A percentile compares a stretch with the other conserved stretches of the same genome.
Evolutionary conservation across 2,888 invertebrate species (phyloP).

Genomic region (Patella ulyssiponensis): DNA sequence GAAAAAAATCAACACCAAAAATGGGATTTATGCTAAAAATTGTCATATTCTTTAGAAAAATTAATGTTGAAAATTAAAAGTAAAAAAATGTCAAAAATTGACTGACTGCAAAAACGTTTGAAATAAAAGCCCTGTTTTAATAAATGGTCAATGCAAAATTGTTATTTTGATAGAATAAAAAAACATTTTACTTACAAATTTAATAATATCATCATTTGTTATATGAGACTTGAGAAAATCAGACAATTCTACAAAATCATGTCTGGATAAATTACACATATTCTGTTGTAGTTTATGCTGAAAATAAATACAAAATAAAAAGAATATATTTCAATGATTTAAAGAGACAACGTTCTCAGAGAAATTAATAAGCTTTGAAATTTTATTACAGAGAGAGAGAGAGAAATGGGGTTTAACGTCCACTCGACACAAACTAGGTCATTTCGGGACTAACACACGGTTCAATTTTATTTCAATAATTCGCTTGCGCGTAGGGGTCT

Average conservation of each 20-base stretch:
- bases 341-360: too few species aligned
- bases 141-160: not conserved
- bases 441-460: too few species aligned
- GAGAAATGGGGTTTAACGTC: too few species aligned
- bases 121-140: not conserved
- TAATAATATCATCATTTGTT: slow-evolving; percentile 48
- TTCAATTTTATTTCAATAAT: too few species aligned
- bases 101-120: too few species aligned
- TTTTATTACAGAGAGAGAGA: too few species aligned
- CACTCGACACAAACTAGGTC: too few species aligned
- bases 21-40: too few species aligned
- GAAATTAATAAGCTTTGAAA: too few species aligned
- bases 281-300: slow-evolving; percentile 48
- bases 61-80: too few species aligned
- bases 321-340: not conserved
- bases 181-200: slow-evolving; percentile 46
- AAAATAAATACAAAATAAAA: slow-evolving; percentile 13
- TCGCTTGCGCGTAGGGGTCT: too few species aligned
- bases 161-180: not conserved
- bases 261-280: slow-evolving; percentile 56
- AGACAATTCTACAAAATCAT: slow-evolving; percentile 51
- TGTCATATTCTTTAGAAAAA: too few species aligned
- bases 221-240: slow-evolving; percentile 50
- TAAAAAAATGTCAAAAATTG: not conserved
- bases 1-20: not conserved